Conservation (phyloP, 1,140 invertebrate species). For the Campoletis sonorensis region DNA sequence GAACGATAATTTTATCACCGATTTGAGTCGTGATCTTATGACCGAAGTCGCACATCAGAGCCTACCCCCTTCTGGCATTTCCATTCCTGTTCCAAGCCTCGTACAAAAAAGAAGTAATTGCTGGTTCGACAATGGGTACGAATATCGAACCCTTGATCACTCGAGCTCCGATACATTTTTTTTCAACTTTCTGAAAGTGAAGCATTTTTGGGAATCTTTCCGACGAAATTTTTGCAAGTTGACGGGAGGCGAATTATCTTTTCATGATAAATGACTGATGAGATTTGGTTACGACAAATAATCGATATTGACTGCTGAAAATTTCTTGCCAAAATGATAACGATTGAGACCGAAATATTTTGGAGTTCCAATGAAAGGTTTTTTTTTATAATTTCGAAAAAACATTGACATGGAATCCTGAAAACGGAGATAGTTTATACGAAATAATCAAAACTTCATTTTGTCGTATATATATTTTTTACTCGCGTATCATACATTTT, state of each 20-base stretch:
- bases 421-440: too few relatives aligned
- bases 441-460: too few relatives aligned
- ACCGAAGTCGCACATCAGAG: constrained; percentile 67
- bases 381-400: too few relatives aligned
- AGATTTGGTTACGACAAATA: background rate
- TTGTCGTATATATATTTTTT: too few relatives aligned
- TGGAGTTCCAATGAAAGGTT: too few relatives aligned
- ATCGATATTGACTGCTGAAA: too few relatives aligned
- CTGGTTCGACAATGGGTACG: constrained; percentile 44
- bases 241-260: too few relatives aligned
- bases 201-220: background rate
- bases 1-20: constrained; percentile 52
- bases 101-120: constrained; percentile 53
- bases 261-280: background rate
- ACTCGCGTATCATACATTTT: too few relatives aligned
- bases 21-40: constrained; percentile 61
- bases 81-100: constrained; percentile 56
- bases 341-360: too few relatives aligned
- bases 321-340: too few relatives aligned
- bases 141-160: constrained; percentile 22
- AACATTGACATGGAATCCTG: too few relatives aligned
- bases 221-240: constrained; percentile 11
- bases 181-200: background rate
- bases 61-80: constrained; percentile 67
- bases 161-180: background rate